phyloP scores from a whole-genome alignment of 2,888 invertebrate genomes.

The Pyrrhosoma nymphula region DNA sequence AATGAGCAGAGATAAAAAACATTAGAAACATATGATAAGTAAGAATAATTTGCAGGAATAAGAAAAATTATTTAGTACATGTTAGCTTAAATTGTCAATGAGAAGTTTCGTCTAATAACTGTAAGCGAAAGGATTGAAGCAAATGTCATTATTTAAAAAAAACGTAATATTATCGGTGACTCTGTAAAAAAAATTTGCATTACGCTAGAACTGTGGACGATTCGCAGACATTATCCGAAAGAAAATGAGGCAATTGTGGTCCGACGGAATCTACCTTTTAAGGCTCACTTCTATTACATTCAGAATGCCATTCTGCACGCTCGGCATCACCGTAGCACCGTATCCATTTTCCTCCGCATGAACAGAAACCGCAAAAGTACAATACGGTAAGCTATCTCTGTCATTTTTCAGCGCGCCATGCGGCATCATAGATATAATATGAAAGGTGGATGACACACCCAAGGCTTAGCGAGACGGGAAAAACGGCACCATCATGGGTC shows the following conservation, averaged over 20 bases:
- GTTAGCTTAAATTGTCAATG: too few species aligned
- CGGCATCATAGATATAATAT: too few species aligned
- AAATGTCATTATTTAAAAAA: neutral
- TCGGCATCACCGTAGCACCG: neutral
- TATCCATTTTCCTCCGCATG: neutral
- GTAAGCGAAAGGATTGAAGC: neutral
- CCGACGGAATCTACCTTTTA: neutral
- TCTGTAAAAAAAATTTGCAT: neutral
- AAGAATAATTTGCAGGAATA: too few species aligned
- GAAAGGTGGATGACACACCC: too few species aligned
- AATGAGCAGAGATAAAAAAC: too few species aligned
- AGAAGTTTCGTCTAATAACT: too few species aligned
- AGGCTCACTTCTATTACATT: neutral
- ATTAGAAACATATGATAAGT: too few species aligned
- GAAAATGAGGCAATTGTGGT: neutral
- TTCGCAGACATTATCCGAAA: neutral
- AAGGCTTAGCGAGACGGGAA: too few species aligned
- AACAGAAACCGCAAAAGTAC: neutral
- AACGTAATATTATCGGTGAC: neutral
- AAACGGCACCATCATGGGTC: too few species aligned
- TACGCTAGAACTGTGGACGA: neutral
- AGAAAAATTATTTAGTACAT: too few species aligned
- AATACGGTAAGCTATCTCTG: neutral
- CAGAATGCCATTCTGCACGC: neutral
- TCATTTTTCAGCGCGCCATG: neutral